Base-by-base conservation (phyloP, 2,113 vertebrate genomes). In the Piliocolobus tephrosceles region DNA sequence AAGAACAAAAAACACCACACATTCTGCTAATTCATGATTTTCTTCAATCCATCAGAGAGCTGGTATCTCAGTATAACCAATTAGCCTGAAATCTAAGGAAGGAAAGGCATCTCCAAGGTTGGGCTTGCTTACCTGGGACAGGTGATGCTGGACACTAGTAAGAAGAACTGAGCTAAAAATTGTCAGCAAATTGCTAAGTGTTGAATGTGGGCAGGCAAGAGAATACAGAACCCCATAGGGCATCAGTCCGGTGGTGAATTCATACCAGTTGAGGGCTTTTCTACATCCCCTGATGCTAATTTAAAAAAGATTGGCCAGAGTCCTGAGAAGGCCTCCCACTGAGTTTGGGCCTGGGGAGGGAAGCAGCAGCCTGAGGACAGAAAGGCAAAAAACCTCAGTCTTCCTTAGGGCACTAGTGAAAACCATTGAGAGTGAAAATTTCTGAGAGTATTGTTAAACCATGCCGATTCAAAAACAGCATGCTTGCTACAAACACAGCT, bases 111-210 rank as follows among this genome's bases (percentile, higher is more conserved):
- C 45, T 73, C 16, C 43, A 75, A 57, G n/a, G 27, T 78, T 23
- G 16, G 61, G 40, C 14, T 25, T 73, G 8, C 27, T 73, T 32
- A 73, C 35, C 13, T 23, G 32, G 18, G n/a, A 47, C 13, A 76
- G 45, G 86, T 17, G 43, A n/a, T 87, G 38, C 32, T 32, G 23
- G 79, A 95, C 25, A 22, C 30, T 66, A 22, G 43, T 66, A 61
- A 76, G 27, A 38, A 90, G 18, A 91, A 87, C 72, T 58, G 55
- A 92, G 73, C 79, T 81, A 85, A 73, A 86, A 88, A 40, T 93
- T 64, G 75, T 78, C 47, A 66, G 40, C 14, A 90, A 78, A 82
- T 50, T 64, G 32, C 3, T 70, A 55, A 84, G 79, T 38, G 23
- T 13, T 73, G 32, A 83, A 75, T 22, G 66, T 70, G 52, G 72